phyloP scores from a whole-genome alignment of 2,888 invertebrate species.

The Tipula helvola region DNA sequence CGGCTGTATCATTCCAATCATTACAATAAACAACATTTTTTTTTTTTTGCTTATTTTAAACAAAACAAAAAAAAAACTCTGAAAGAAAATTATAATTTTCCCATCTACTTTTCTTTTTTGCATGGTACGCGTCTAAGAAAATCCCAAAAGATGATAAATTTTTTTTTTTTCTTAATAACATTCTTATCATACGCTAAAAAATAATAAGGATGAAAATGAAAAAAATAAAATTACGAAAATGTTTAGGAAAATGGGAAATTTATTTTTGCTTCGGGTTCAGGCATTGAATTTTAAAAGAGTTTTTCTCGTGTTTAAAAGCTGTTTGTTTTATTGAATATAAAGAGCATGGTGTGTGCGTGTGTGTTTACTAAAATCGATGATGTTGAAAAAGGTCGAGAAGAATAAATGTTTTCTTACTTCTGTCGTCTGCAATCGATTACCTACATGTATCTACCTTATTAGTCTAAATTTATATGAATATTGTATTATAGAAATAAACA shows the following conservation, averaged over 20 bases:
- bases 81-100: background rate
- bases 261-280: background rate
- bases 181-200: background rate
- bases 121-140: background rate
- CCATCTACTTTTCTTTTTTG: background rate
- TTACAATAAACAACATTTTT: background rate
- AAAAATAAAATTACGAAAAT: background rate
- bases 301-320: background rate
- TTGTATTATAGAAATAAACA: background rate
- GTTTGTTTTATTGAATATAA: background rate
- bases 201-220: background rate
- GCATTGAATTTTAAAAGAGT: background rate
- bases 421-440: background rate
- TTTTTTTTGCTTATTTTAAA: background rate
- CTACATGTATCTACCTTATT: background rate
- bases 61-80: background rate
- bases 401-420: background rate
- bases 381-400: background rate
- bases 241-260: background rate
- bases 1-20: background rate
- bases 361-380: background rate
- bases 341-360: background rate
- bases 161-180: background rate
- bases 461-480: background rate
- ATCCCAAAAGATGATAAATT: background rate